phyloP scores from a whole-genome alignment of 2,797 vertebrate species.

The Dendrocincla fuliginosa region DNA sequence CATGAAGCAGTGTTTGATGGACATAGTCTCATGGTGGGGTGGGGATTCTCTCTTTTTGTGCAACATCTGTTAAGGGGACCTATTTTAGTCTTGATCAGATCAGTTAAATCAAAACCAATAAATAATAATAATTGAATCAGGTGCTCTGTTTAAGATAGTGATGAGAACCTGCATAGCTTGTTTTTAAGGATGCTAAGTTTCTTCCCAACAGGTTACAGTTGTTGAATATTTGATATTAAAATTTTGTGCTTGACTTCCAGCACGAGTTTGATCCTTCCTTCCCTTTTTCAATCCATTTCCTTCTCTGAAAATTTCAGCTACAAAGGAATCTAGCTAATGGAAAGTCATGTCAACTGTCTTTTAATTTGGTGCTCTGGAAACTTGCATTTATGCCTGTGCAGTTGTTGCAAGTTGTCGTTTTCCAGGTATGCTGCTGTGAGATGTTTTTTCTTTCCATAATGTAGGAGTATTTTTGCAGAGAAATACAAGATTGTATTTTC shows the following conservation, averaged over 20 bases:
- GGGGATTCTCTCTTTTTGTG: neutral
- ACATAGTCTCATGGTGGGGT: fast-evolving
- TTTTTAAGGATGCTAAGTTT: neutral
- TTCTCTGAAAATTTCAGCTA: neutral
- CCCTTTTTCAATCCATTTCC: neutral
- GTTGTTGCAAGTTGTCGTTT: neutral
- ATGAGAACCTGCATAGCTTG: neutral
- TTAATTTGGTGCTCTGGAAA: neutral
- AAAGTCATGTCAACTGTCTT: neutral
- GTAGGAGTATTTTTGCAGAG: neutral
- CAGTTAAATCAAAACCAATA: neutral
- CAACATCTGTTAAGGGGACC: neutral
- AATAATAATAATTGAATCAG: neutral
- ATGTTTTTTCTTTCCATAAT: neutral
- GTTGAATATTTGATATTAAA: neutral
- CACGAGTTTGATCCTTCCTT: neutral
- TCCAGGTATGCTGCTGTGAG: neutral
- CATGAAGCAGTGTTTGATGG: neutral
- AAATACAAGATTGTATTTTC: neutral
- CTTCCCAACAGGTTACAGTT: neutral
- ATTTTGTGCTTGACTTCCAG: neutral
- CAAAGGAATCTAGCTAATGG: neutral
- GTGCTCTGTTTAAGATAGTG: neutral
- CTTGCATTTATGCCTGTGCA: fast-evolving
- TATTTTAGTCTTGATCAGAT: neutral